Evolutionary conservation across 2,888 invertebrate species (phyloP).

Genomic region (Baronia brevicornis): DNA sequence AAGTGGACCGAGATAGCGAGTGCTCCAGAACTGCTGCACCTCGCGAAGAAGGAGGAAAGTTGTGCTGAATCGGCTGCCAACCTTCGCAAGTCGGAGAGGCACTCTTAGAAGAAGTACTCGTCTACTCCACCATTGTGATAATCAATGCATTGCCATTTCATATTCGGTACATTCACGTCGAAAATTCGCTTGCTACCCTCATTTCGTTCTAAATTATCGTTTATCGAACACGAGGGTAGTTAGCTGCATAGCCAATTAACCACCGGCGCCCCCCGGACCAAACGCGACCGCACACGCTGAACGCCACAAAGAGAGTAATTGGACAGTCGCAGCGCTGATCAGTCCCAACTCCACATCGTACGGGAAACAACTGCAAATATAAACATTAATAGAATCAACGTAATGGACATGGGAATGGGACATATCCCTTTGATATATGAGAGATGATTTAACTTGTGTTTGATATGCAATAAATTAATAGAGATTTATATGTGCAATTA

Average conservation of each 20-base stretch:
- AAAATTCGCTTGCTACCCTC: constrained; percentile 1
- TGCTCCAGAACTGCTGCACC: too few species aligned
- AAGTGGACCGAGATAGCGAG: too few species aligned
- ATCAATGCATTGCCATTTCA: too few species aligned
- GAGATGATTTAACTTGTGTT: constrained; percentile 1
- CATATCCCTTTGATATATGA: constrained; percentile 11
- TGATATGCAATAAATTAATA: not conserved
- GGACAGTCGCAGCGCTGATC: constrained; percentile 23
- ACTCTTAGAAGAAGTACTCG: too few species aligned
- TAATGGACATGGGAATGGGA: too few species aligned
- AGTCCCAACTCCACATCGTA: constrained; percentile 26
- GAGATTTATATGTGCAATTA: too few species aligned
- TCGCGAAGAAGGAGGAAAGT: too few species aligned
- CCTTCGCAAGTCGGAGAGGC: too few species aligned
- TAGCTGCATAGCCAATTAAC: constrained; percentile 13
- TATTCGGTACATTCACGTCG: not conserved
- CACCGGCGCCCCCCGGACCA: constrained; percentile 22
- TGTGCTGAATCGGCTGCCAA: too few species aligned
- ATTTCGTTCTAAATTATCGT: constrained; percentile 6
- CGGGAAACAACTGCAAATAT: constrained; percentile 12
- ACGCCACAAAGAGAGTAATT: constrained; percentile 28
- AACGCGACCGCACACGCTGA: constrained; percentile 21
- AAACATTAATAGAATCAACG: constrained; percentile 8
- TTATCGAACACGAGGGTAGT: not conserved
- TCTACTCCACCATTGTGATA: too few species aligned